Base-by-base conservation (phyloP, 2,797 vertebrate genomes). In the Pelochelys cantorii region DNA sequence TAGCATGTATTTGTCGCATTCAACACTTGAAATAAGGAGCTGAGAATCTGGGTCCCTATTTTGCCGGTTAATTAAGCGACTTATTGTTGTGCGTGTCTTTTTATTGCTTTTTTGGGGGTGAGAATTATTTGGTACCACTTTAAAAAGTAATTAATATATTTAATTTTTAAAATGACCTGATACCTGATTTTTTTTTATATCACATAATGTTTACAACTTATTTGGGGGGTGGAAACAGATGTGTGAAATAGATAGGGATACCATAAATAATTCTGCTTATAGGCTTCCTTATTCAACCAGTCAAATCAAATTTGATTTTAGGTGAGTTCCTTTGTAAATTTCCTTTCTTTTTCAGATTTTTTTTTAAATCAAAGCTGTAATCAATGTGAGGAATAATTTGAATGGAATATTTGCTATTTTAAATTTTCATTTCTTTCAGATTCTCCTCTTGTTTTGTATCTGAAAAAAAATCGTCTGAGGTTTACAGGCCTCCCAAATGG, bases 401-500 rank as follows among this genome's bases (percentile, higher is more conserved):
- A 97, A 95, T 96, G 89, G 94, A 93, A 96, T 95, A 94, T 96
- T 96, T 94, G 85, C 86, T 93, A 85, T 94, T 96, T 97, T 81
- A 81, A 86, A 94, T 68, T 89, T 93, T 88, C 90, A 68, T 71
- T 25, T 34, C 87, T 94, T 97, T 96, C 95, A 95, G 96, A 95
- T 91, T 94, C 97, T 96, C 91, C 92, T 94, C 95, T 97, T 96
- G 96, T 94, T 97, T 97, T 97, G 95, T 96, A 97, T 98, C 95
- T 97, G 95, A 97, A 97, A 95, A 96, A 96, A 96, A 95, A 95
- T 92, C 81, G 95, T 95, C 97, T 97, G 97, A 98, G 98, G 98
- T 98, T 98, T 97, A 95, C 95, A 98, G 98, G 98, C 97, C 97
- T 98, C 97, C 97, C 97, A 97, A 97, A 97, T 97, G 95, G 97